Base-by-base conservation (phyloP, 2,888 invertebrate genomes). In the Gnatocerus cornutus region DNA sequence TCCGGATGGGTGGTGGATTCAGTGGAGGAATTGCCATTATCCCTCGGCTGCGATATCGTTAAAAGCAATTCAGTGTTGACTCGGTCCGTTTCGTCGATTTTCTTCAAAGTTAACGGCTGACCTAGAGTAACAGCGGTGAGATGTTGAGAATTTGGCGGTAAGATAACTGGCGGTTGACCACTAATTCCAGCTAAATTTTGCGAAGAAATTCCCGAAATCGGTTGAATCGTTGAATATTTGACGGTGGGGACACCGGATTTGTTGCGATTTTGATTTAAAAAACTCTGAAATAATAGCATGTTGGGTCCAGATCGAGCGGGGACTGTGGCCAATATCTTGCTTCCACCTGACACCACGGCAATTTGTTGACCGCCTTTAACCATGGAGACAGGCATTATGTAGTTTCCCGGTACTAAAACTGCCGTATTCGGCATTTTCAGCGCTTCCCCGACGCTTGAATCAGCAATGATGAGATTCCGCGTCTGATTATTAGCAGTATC, bases 291-390 rank as follows among this genome's bases (percentile, higher is more conserved):
- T 12, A 92, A 84, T 9, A 92, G 82, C 73, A 91, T 88, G 74
- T 91, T 91, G 0, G 90, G 88, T 76, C 90, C 82, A 67, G 84
- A 69, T 85, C 89, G 70, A 81, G 88, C 80, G 84, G 84, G 79
- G 85, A 85, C 82, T 83, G 90, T 76, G 84, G 90, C 68, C 76
- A 83, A 81, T 74, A 88, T 85, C 78, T 88, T 88, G 61, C 91
- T 91, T 5, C 90, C 90, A 73, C 91, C 91, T 3, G 92, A 91
- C 3, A 92, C 91, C 69, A 92, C 91, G 1, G 91, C 91, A 68
- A 92, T 91, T 77, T 91, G 91, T 79, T 92, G 91, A 0, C 91
- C 90, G 6, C 91, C 89, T 83, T 92, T 92, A 68, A 92, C 88
- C 86, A 92, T 88, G 1, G 91, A 91, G 75, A 92, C 90, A 0